Evolutionary conservation across 1,140 invertebrate species (phyloP).

Genomic region (Sinella curviseta): DNA sequence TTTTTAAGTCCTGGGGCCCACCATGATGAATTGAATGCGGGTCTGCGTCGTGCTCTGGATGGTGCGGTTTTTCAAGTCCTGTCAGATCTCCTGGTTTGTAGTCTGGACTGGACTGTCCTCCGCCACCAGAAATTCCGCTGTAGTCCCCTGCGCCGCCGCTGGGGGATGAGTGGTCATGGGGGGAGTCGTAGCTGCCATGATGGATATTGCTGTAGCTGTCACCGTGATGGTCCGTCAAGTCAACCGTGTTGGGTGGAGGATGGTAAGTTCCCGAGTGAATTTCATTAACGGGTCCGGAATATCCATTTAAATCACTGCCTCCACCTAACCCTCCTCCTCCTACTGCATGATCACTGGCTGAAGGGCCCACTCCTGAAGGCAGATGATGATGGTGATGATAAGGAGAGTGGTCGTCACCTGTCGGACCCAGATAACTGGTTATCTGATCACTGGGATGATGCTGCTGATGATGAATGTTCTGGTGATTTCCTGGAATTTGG

Average conservation of each 20-base stretch:
- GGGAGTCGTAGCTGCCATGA: neutral
- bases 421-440: neutral
- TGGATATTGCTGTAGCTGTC: too few relatives aligned
- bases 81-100: neutral
- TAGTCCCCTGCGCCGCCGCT: neutral
- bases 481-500: too few relatives aligned
- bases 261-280: conserved; percentile 1
- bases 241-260: neutral
- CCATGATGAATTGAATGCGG: too few relatives aligned
- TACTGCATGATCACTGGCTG: too few relatives aligned
- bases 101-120: neutral
- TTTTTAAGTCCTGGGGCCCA: too few relatives aligned
- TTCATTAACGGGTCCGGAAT: neutral
- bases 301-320: neutral
- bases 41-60: neutral
- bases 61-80: neutral
- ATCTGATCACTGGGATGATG: neutral
- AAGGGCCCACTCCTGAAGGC: neutral
- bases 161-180: neutral
- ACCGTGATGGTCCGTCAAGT: neutral
- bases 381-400: neutral
- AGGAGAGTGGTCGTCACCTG: neutral
- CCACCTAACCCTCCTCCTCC: too few relatives aligned
- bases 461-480: neutral
- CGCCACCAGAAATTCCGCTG: too few relatives aligned